These are phyloP conservation scores for Nothoprocta perdicaria DNA, from an alignment of 2,113 vertebrate species.

Conservation along the genomic window DNA sequence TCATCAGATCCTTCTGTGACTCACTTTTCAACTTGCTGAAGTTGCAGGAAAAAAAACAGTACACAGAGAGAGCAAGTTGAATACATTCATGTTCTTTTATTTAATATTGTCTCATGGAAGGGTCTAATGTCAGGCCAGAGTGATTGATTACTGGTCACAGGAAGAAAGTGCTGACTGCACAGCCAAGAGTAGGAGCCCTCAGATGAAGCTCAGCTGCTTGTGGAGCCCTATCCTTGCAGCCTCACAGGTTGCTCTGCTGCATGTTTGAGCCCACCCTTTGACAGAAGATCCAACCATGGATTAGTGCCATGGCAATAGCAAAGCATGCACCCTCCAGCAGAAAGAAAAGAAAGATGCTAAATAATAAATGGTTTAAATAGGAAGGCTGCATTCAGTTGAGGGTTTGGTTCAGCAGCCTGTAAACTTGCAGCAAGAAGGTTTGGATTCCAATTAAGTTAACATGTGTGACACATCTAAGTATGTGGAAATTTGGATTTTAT, in stretches of 20 bases:
- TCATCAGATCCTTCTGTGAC: not conserved
- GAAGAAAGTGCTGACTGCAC: not conserved
- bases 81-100: not conserved
- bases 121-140: not conserved
- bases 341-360: not conserved
- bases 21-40: slow-evolving; percentile 7
- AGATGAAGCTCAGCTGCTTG: not conserved
- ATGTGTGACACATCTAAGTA: not conserved
- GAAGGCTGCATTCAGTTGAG: not conserved
- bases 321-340: too few species aligned
- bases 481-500: not conserved
- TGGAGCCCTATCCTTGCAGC: not conserved
- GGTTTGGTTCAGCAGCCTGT: not conserved
- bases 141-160: not conserved
- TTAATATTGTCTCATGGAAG: not conserved
- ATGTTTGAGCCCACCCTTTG: not conserved
- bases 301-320: not conserved
- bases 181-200: not conserved
- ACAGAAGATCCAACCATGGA: not conserved
- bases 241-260: not conserved
- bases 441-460: not conserved
- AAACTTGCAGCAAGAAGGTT: not conserved
- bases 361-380: not conserved
- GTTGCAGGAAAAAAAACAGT: slow-evolving; percentile 4
- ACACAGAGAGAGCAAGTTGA: not conserved